Evolutionary conservation across 2,113 vertebrate species (phyloP), one percentile per base, ranked within the genome.

Genomic region (Chaenocephalus aceratus): DNA sequence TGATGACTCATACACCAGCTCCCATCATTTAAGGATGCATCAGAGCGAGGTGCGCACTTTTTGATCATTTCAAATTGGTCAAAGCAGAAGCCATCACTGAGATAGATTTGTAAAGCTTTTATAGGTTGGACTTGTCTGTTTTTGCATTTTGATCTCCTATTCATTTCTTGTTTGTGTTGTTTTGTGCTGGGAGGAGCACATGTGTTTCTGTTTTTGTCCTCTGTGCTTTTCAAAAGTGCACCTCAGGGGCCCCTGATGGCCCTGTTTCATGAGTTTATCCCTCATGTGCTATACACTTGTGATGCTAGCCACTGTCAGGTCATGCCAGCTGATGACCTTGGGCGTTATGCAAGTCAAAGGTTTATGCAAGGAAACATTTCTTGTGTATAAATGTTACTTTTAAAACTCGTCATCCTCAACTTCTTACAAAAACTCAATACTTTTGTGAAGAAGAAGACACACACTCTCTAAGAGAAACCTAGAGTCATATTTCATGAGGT

Each of bases 261-360:
- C 23, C 44, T 65, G 67, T 78, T 71, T 80, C 61, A 78, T 64
- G 71, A 60, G 75, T 72, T 65, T 44, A 23, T 63, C 23, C 66
- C 64, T 82, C 80, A 85, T 85, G 84, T 79, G 86, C 48, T 87
- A 79, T 45, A 59, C 72, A 61, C 87, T 85, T 91, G 89, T 92
- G 85, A 88, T 36, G 45, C 2, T 69, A 59, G 68, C 67, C 23
- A 26, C 48, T 48, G 26, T 54, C 66, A 79, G 71, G 53, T 78
- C 5, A 26, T 30, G 45, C 10, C 34, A 48, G 14, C 23, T 67
- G 63, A 82, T 71, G 26, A 36, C 18, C 44, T 52, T 9, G 10
- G 26, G 51, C 3, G 15, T 71, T 49, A 60, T 77, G 6, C 23
- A 63, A 81, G 26, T 44, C 14, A 69, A 62, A 16, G 6, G 23